Evolutionary conservation across 2,113 vertebrate genomes (phyloP), one percentile per base, ranked within the genome.

Genomic region (Caloenas nicobarica): DNA sequence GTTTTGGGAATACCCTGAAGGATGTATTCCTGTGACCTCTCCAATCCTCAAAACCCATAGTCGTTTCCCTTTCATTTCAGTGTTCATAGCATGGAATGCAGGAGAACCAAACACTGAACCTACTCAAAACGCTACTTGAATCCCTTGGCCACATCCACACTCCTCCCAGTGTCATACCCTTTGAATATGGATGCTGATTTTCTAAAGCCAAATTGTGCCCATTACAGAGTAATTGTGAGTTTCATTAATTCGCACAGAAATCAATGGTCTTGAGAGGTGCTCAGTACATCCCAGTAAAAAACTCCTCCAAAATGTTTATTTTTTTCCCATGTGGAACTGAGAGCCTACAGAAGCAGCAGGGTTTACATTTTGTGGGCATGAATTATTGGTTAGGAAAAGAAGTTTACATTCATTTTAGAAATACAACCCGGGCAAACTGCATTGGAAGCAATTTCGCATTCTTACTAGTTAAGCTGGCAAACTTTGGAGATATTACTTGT

Each of bases 381-480:
- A 96, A 90, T 88, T 95, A 83, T 46, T 40, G 60, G 71, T 70
- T 93, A 71, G 60, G 56, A 86, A 73, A 86, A 86, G 21, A 51
- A 88, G 53, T 89, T 85, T 36, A 58, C 34, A 26, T 82, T 91
- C 34, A 69, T 51, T 93, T 88, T 81, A 53, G 76, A 95, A 92
- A 90, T 74, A 74, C 31, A 81, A 92, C 48, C 50, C 26, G 81
- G 69, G 18, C 60, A 78, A 90, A 88, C 38, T 90, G 56, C 5
- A 7, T 57, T 71, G 80, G 72, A 91, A 95, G 72, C 38, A 78
- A 90, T 96, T 92, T 90, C 91, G 42, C 34, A 68, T 91, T 95
- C 85, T 46, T 74, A 36, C 69, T 76, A 65, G 76, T 68, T 94
- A 95, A 91, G 78, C 73, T 88, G 72, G 24, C 2, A 24, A 71